Percentiles rank a stretch among this genome's conserved stretches.
These are phyloP conservation scores for Aromia moschata DNA, from an alignment of 2,888 invertebrate genomes.

Conservation along the genomic window DNA sequence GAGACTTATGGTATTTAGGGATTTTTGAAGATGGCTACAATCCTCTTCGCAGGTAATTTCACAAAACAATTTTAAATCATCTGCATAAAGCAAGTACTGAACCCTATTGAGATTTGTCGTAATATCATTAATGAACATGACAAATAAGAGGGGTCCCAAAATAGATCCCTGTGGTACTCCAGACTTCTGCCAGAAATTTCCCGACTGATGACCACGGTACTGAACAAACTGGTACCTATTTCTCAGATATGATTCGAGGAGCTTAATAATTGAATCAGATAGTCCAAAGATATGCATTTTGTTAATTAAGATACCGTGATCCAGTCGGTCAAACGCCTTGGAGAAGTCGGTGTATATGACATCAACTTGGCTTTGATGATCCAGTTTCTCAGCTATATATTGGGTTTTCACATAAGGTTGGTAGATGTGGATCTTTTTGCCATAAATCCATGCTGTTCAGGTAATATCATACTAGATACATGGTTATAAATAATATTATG, in stretches of 20 bases:
- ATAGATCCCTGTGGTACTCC: slow-evolving; percentile 7
- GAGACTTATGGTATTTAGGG: no score
- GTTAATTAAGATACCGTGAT: slow-evolving; percentile 5
- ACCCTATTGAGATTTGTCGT: background rate
- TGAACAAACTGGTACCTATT: background rate
- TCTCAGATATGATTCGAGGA: background rate
- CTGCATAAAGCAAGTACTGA: background rate
- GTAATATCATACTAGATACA: background rate
- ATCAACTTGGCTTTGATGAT: background rate
- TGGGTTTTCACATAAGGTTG: background rate
- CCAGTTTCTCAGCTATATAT: background rate
- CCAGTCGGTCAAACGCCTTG: slow-evolving; percentile 1
- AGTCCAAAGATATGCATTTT: background rate
- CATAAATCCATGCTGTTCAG: background rate
- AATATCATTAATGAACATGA: slow-evolving; percentile 2
- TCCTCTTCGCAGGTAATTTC: background rate
- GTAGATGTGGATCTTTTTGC: background rate
- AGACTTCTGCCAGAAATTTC: background rate
- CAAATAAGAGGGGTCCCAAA: slow-evolving; percentile 3
- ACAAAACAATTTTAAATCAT: slow-evolving; percentile 4
- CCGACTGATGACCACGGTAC: slow-evolving; percentile 1
- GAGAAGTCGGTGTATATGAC: slow-evolving; percentile 5
- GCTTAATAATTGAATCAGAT: background rate
- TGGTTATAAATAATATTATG: background rate
- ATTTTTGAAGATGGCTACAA: no score